Evolutionary conservation across 2,888 invertebrate genomes (phyloP), one percentile per base, ranked within the genome.

Genomic region (Baccha elongata): DNA sequence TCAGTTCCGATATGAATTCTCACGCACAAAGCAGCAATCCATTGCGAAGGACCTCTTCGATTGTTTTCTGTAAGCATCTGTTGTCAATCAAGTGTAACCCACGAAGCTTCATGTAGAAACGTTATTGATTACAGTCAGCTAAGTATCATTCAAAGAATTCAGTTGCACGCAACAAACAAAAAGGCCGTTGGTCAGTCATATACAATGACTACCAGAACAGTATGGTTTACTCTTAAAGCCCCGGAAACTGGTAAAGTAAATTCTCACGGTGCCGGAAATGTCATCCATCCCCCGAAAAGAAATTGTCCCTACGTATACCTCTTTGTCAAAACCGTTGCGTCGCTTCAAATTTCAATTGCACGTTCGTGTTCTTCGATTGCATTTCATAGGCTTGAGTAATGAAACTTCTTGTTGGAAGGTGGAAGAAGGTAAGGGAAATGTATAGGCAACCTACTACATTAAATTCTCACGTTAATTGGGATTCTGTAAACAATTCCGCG

Each of bases 51-150:
- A 79, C 37, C 72, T 74, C 32, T 48, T 75, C 50, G 60, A 53
- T 60, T 52, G 53, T 11, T 32, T 5, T 8, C 3, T 44, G 17
- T 7, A 37, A 46, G 62, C 84, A 85, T 79, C 84, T 85, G 84
- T 78, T 84, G 74, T 81, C 85, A 84, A 85, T 84, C 84, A 84
- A 73, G 78, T 84, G 84, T 85, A 85, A 84, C 81, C 85, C 84
- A 85, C 85, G 74, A 84, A 72, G 73, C 67, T 78, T 64, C 68
- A 72, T 83, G 83, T 83, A 32, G 17, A 44, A 42, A 60, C 68
- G 55, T 76, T 83, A 83, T 76, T 78, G 83, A 83, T 83, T 78
- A 76, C 72, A 78, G 76, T 64, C 46, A 26, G 29, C 69, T 52
- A 42, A 69, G 71, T 67, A 72, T 81, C 74, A 71, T 67, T 74